Percentiles rank a stretch among this genome's conserved stretches.
Conservation (phyloP, 2,113 vertebrate genomes). For the Mormyrus iriodes region DNA sequence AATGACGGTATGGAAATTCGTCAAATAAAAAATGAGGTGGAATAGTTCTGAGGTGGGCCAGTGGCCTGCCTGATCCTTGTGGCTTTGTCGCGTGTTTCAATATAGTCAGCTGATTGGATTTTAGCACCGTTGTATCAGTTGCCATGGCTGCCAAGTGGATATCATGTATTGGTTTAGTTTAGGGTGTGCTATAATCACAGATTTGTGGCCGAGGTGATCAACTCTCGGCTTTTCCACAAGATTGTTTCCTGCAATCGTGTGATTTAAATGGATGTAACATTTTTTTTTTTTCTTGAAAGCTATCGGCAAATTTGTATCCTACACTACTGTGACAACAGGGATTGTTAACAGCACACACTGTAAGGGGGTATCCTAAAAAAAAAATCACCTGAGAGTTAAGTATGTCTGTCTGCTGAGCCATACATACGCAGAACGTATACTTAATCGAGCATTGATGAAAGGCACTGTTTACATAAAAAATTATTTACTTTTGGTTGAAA, state of each 20-base stretch:
- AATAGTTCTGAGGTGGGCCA: not conserved
- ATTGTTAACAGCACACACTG: not conserved
- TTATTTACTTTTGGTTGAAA: not conserved
- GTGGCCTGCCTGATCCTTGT: not conserved
- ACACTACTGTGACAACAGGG: not conserved
- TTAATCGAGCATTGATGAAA: not conserved
- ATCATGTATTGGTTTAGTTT: not conserved
- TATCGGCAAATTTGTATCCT: not conserved
- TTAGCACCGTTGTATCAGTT: not conserved
- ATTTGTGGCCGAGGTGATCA: not conserved
- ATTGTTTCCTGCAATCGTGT: not conserved
- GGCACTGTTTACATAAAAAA: not conserved
- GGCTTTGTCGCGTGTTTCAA: not conserved
- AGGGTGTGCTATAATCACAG: not conserved
- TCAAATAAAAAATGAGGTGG: no score
- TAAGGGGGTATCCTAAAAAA: not conserved
- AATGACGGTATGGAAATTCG: not conserved
- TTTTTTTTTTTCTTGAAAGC: not conserved
- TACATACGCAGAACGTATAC: not conserved
- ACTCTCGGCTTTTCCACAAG: not conserved
- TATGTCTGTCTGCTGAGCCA: not conserved
- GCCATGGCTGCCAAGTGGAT: not conserved
- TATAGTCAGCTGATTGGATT: not conserved
- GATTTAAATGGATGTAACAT: not conserved
- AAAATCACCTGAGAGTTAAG: no score